Evolutionary conservation across 64 coral and sea anemone genomes (phyloP), one percentile per base, ranked within the genome.

Genomic region (Montipora capricornis): DNA sequence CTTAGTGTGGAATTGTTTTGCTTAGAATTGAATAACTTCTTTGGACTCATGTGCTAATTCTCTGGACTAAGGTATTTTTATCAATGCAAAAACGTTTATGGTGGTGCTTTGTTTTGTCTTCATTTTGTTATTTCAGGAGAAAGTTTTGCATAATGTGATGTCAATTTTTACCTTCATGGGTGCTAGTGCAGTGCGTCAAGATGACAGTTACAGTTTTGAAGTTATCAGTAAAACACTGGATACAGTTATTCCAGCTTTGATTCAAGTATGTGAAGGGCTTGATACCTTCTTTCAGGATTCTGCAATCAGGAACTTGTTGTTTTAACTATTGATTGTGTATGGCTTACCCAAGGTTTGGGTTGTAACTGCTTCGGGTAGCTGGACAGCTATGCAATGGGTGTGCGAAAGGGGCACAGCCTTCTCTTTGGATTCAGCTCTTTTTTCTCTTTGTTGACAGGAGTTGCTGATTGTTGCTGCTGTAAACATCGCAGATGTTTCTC

Each of bases 121-220:
- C 5, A 20, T 7, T 14, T 5, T 71, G 17, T 24, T 20, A 71
- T 71, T 71, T 71, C 76, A 99, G 98, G 98, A 99, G 81, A 99
- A 99, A 45, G 98, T 99, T 2, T 79, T 99, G 16, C 98, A 99
- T 81, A 99, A 99, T 69, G 89, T 99, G 37, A 99, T 99, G 98
- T 96, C 98, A 5, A 96, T 99, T 24, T 99, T 99, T 77, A 99
- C 98, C 1, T 99, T 99, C 57, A 99, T 99, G 98, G 98, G 98
- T 67, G 94, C 92, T 8, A 99, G 80, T 64, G 80, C 94, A 5
- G 60, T 99, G 14, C 86, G 98, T 12, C 95, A 99, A 51, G 98
- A 99, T 90, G 98, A 99, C 57, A 96, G 92, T 46, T 99, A 99
- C 80, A 99, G 98, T 77, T 99, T 99, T 80, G 95, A 96, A 74